These are phyloP conservation scores for Aurelia coerulea DNA, from an alignment of 30 jellyfish, hydroid and myxozoan species.

Conservation along the genomic window DNA sequence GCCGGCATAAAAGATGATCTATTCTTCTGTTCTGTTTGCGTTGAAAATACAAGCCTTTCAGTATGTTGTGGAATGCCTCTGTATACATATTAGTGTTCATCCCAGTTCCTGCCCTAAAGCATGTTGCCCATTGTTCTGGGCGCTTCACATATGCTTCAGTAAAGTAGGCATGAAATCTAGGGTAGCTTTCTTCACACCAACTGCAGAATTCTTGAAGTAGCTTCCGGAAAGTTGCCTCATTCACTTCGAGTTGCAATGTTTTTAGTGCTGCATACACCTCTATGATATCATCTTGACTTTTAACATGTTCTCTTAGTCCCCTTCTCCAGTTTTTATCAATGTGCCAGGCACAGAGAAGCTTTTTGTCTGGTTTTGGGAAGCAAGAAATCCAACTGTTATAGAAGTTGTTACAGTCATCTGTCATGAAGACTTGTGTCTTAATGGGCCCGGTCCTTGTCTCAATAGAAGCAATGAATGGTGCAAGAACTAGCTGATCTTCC, in stretches of 20 bases:
- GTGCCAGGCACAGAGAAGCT: no score
- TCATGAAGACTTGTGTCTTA: conserved; percentile 1
- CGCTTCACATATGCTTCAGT: neutral
- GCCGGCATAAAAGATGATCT: conserved; percentile 21
- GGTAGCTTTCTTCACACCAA: conserved; percentile 1
- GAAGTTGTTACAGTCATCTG: neutral
- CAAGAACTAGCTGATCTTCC: conserved; percentile 30
- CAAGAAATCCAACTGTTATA: no score
- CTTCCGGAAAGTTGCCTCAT: conserved; percentile 8
- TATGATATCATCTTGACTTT: neutral
- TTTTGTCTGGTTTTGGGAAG: no score
- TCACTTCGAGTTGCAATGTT: conserved; percentile 4
- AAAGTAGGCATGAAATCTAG: conserved; percentile 24
- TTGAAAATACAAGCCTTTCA: conserved; percentile 22
- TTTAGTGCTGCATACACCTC: conserved; percentile 9
- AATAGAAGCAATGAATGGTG: conserved; percentile 23
- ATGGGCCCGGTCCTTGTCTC: conserved; percentile 20
- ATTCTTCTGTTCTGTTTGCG: conserved; percentile 34
- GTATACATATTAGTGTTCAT: conserved; percentile 18
- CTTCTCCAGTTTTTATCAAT: neutral
- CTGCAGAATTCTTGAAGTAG: conserved; percentile 34
- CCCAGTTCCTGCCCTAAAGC: conserved; percentile 8
- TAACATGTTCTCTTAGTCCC: neutral
- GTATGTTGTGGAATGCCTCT: neutral
- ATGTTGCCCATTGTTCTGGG: conserved; percentile 38